A percentile compares a stretch with the other conserved stretches of the same genome.
phyloP scores from a whole-genome alignment of 53 echinoderm and acorn worm genomes.

The Glandiceps talaboti region DNA sequence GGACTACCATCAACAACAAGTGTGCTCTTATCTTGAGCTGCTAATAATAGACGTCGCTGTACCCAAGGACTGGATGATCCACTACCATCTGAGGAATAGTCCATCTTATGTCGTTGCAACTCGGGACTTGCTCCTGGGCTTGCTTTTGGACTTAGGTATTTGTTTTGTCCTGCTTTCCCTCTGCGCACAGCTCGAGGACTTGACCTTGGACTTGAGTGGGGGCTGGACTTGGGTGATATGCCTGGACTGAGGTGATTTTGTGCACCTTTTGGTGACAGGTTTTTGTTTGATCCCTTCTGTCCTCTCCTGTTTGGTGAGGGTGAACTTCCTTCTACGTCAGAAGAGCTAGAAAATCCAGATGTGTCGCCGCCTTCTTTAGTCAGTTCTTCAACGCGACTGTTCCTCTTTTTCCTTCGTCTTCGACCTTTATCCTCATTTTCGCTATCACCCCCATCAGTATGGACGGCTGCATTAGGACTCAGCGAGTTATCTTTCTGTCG shows the following conservation, averaged over 20 bases:
- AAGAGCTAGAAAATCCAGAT: constrained; percentile 78
- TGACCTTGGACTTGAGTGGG: constrained; percentile 78
- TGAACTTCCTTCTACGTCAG: constrained; percentile 60
- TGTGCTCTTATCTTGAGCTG: constrained; percentile 37
- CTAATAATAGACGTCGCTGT: constrained; percentile 41
- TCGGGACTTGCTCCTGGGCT: constrained; percentile 84
- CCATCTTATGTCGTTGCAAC: constrained; percentile 40
- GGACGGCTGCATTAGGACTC: constrained; percentile 29
- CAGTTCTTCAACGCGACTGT: constrained; percentile 60
- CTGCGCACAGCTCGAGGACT: constrained; percentile 81
- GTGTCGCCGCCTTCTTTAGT: constrained; percentile 28
- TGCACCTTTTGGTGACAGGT: constrained; percentile 42
- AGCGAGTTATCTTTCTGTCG: constrained; percentile 21
- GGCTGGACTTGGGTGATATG: constrained; percentile 88
- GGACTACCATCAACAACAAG: constrained; percentile 22
- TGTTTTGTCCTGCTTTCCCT: constrained; percentile 39
- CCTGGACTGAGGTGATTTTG: constrained; percentile 74
- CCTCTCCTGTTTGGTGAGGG: constrained; percentile 55
- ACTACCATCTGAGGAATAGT: constrained; percentile 25
- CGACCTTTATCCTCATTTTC: constrained; percentile 50
- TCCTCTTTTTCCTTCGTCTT: constrained; percentile 60
- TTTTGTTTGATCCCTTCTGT: constrained; percentile 25
- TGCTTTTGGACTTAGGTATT: constrained; percentile 31
- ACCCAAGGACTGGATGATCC: constrained; percentile 51
- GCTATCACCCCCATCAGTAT: constrained; percentile 43